Evolutionary conservation across 1,140 invertebrate species (phyloP).

Genomic region (Araneus ventricosus): DNA sequence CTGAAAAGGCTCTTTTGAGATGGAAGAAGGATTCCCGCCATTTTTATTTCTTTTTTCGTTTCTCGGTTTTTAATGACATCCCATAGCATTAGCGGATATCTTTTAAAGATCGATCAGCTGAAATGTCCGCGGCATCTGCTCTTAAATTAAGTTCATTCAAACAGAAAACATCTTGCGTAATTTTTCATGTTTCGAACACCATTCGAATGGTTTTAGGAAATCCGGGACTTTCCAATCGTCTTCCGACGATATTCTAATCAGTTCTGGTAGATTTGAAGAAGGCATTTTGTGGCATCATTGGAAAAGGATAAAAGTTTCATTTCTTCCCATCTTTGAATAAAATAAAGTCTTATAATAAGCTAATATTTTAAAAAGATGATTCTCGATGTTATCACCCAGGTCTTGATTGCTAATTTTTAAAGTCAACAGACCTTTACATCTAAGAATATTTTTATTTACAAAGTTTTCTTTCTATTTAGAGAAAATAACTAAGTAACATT

Average conservation of each 20-base stretch:
- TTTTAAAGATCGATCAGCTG: constrained; percentile 18
- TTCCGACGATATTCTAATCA: background rate
- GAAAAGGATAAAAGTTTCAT: no score
- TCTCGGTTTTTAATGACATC: constrained; percentile 42
- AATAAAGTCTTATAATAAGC: no score
- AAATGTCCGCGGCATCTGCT: constrained; percentile 10
- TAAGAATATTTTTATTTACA: no score
- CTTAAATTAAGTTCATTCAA: constrained; percentile 45
- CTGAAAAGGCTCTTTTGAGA: constrained; percentile 6
- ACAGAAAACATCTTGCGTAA: constrained; percentile 33
- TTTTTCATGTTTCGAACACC: constrained; percentile 20
- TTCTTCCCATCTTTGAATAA: no score
- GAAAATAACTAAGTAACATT: no score
- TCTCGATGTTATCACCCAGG: no score
- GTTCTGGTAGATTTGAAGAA: background rate
- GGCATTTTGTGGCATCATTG: no score
- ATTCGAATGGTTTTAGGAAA: background rate
- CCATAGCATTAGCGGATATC: constrained; percentile 10
- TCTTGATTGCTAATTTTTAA: no score
- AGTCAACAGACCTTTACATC: no score
- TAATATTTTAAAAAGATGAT: no score
- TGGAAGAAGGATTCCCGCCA: background rate
- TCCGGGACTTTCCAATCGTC: background rate
- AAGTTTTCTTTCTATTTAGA: no score
- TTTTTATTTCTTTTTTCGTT: background rate